Conservation (phyloP, 2,113 vertebrate species). For the Grammomys surdaster region DNA sequence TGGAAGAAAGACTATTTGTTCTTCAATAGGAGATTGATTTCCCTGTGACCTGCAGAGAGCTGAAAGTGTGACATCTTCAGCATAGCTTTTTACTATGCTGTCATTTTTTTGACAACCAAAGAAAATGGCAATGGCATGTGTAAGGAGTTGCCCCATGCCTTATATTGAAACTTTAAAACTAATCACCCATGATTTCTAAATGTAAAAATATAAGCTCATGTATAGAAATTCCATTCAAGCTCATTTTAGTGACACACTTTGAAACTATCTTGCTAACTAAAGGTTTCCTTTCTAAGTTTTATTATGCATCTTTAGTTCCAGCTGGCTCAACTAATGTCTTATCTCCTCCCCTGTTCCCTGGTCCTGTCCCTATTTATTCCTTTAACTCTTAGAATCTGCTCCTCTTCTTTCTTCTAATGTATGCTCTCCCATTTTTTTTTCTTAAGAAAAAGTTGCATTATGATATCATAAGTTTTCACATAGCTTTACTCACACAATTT, state of each 20-base stretch:
- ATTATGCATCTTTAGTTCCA: neutral
- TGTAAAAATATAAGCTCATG: neutral
- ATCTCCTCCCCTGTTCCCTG: too few species aligned
- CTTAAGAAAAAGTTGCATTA: neutral
- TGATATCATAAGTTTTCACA: neutral
- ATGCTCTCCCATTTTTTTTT: neutral
- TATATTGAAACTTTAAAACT: neutral
- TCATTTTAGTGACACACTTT: neutral
- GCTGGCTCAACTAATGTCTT: neutral
- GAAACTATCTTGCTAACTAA: neutral
- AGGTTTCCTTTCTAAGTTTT: neutral
- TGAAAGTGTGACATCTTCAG: neutral
- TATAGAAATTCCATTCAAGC: neutral
- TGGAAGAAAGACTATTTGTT: neutral
- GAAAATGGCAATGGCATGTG: neutral
- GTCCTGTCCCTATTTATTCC: neutral
- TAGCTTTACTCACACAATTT: neutral
- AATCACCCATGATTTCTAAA: neutral
- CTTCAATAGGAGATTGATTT: neutral
- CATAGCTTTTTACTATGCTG: neutral
- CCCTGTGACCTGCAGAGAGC: neutral
- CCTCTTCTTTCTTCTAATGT: neutral
- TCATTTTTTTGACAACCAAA: neutral
- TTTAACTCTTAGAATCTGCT: neutral
- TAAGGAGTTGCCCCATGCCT: neutral